These are phyloP conservation scores for Ganaspis sp. DNA, from an alignment of 1,140 invertebrate species.

Conservation along the genomic window DNA sequence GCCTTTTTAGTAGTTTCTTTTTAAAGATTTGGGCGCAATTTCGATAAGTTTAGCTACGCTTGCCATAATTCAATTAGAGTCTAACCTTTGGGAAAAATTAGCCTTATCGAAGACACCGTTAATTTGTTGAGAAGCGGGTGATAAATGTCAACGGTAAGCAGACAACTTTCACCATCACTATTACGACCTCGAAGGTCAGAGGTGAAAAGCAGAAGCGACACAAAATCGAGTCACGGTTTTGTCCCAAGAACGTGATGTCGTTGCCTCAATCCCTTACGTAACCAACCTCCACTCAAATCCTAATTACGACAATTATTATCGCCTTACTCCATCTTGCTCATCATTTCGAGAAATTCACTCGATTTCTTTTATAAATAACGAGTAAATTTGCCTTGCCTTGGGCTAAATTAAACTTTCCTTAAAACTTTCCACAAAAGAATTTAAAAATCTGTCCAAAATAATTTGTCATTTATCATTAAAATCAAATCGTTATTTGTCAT, in stretches of 20 bases:
- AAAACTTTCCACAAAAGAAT: too few relatives aligned
- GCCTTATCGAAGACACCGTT: constrained; percentile 2
- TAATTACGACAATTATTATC: constrained; percentile 16
- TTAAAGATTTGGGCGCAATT: background rate
- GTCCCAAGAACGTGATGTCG: background rate
- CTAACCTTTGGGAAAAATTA: background rate
- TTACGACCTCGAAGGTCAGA: constrained; percentile 5
- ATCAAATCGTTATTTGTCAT: too few relatives aligned
- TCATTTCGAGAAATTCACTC: background rate
- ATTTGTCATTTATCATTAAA: too few relatives aligned
- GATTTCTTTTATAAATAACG: constrained; percentile 17
- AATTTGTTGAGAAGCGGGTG: constrained; percentile 10
- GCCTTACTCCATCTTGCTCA: background rate
- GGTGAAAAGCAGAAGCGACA: constrained; percentile 23
- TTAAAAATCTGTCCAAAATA: too few relatives aligned
- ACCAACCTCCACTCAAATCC: background rate
- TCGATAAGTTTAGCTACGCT: background rate
- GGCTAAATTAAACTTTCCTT: background rate
- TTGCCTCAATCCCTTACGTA: background rate
- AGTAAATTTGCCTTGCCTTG: background rate
- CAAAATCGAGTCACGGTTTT: background rate
- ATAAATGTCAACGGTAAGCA: constrained; percentile 1
- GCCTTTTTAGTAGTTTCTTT: background rate
- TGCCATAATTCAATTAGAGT: background rate
- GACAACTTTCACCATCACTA: background rate